Conservation (phyloP, 1,140 invertebrate genomes). For the Aphaenogaster floridana region DNA sequence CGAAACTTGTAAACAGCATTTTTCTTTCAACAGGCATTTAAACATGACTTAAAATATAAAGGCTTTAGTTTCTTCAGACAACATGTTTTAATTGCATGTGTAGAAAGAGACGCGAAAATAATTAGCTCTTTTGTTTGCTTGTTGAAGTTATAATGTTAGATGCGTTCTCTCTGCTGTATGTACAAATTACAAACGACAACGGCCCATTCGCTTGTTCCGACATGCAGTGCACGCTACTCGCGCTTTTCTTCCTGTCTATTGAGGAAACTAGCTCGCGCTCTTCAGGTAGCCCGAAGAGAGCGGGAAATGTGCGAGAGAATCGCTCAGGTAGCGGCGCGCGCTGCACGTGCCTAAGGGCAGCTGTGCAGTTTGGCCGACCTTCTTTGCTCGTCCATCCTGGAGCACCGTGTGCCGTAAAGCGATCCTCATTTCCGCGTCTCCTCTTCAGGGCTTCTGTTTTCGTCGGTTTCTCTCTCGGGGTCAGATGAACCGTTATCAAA, state of each 20-base stretch:
- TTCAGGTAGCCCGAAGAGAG: constrained; percentile 21
- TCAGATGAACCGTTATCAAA: constrained; percentile 70
- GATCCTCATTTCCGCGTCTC: constrained; percentile 80
- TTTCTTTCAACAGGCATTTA: neutral
- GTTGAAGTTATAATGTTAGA: neutral
- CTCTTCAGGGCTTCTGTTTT: constrained; percentile 69
- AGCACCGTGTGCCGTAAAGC: constrained; percentile 70
- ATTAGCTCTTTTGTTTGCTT: neutral
- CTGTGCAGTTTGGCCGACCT: constrained; percentile 73
- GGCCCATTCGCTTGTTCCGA: neutral
- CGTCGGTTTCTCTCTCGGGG: constrained; percentile 57
- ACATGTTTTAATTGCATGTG: neutral
- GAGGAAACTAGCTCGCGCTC: constrained; percentile 26
- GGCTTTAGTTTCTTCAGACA: neutral
- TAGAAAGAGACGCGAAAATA: neutral
- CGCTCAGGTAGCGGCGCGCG: constrained; percentile 65
- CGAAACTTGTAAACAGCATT: neutral
- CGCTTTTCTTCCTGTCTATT: constrained; percentile 24
- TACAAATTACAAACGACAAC: neutral
- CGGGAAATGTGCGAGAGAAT: constrained; percentile 45
- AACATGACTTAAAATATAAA: no score
- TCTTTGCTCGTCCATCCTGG: constrained; percentile 49
- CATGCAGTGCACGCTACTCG: neutral
- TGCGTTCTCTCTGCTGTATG: neutral
- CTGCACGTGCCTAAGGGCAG: constrained; percentile 76